These are phyloP conservation scores for Drosophila subobscura DNA, from an alignment of 1,140 invertebrate genomes.

Conservation along the genomic window DNA sequence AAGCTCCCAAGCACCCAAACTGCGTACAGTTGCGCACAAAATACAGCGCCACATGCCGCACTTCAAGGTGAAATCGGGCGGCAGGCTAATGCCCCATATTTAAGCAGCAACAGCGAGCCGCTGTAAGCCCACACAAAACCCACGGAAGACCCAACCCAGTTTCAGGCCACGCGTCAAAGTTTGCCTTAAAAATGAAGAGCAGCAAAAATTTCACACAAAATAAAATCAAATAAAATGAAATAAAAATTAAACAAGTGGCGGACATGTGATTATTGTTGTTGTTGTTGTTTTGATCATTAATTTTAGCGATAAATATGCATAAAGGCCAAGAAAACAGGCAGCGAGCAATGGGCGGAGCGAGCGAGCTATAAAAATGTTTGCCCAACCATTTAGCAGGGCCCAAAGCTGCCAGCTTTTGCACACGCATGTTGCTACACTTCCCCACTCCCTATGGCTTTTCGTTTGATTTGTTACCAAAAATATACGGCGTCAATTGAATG, in stretches of 20 bases:
- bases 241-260: too few relatives aligned
- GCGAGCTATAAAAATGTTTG: slow-evolving; percentile 54
- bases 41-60: slow-evolving; percentile 3
- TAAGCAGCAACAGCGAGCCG: neutral
- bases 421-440: slow-evolving; percentile 61
- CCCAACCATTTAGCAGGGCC: slow-evolving; percentile 60
- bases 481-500: slow-evolving; percentile 68
- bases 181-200: slow-evolving; percentile 44
- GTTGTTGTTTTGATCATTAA: slow-evolving; percentile 50
- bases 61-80: slow-evolving; percentile 48
- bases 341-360: neutral
- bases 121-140: slow-evolving; percentile 1
- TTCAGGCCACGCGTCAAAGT: slow-evolving; percentile 68
- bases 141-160: slow-evolving; percentile 28
- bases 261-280: slow-evolving; percentile 65
- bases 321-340: slow-evolving; percentile 60
- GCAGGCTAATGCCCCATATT: slow-evolving; percentile 47
- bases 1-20: neutral
- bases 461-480: slow-evolving; percentile 63
- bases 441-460: slow-evolving; percentile 26
- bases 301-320: slow-evolving; percentile 70
- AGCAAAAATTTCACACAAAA: slow-evolving; percentile 55
- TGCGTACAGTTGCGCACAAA: slow-evolving; percentile 52
- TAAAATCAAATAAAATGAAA: slow-evolving; percentile 29
- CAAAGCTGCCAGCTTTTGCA: slow-evolving; percentile 18